A percentile compares a stretch with the other conserved stretches of the same genome.
Evolutionary conservation across 2,797 vertebrate genomes (phyloP).

Genomic region (Falco biarmicus): DNA sequence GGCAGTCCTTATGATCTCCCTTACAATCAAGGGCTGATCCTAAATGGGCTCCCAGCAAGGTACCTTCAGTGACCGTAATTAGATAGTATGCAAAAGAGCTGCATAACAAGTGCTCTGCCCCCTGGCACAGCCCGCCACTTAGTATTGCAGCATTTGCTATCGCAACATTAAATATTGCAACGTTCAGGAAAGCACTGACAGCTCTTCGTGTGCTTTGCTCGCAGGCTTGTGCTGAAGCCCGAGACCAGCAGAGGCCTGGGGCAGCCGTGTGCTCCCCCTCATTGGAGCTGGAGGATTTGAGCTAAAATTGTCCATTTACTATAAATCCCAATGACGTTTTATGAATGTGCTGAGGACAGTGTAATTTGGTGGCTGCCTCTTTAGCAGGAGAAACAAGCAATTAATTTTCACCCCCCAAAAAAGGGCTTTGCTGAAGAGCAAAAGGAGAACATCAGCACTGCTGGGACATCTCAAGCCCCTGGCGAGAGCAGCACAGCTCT

Average conservation of each 20-base stretch:
- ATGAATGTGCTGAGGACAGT: rapidly evolving
- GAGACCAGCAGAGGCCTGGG: no score
- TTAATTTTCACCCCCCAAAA: background rate
- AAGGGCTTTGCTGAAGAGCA: background rate
- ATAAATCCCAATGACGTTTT: background rate
- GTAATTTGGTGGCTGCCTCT: background rate
- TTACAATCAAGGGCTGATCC: background rate
- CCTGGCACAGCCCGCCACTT: background rate
- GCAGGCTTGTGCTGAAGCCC: background rate
- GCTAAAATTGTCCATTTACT: rapidly evolving
- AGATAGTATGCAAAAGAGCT: no score
- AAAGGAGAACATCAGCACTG: background rate
- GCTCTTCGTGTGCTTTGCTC: background rate
- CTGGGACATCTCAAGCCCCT: no score
- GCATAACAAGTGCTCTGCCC: background rate
- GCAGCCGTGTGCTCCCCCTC: rapidly evolving
- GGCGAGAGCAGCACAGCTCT: background rate
- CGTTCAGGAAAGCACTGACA: background rate
- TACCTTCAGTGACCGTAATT: background rate
- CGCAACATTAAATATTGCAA: no score
- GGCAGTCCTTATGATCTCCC: background rate
- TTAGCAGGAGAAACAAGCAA: background rate
- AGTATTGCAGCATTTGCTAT: no score
- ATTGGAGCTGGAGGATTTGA: background rate
- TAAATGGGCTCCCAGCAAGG: background rate